Conservation (phyloP, 2,113 vertebrate species). For the Castor canadensis region DNA sequence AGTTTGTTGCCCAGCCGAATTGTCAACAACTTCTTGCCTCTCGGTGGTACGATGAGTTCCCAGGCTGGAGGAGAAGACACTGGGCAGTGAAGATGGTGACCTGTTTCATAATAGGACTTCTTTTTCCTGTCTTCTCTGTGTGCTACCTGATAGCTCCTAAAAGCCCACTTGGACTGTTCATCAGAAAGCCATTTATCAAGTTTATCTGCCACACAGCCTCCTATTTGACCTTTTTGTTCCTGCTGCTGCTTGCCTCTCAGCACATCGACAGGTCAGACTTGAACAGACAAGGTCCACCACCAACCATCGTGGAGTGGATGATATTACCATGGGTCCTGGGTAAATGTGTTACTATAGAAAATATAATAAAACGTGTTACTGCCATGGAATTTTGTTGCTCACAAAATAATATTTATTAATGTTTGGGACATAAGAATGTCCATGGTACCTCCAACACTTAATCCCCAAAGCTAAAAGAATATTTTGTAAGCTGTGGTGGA, state of each 20-base stretch:
- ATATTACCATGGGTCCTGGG: slow-evolving; percentile 99
- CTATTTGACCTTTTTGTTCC: slow-evolving; percentile 97
- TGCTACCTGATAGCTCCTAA: slow-evolving; percentile 96
- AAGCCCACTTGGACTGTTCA: slow-evolving; percentile 94
- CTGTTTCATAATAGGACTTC: slow-evolving; percentile 94
- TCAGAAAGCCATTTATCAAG: slow-evolving; percentile 99
- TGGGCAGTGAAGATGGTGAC: slow-evolving; percentile 96
- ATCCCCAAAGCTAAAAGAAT: not conserved
- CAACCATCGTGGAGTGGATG: slow-evolving; percentile 97
- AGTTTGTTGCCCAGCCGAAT: slow-evolving; percentile 99
- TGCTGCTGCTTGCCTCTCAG: slow-evolving; percentile 96
- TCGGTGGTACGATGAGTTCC: slow-evolving; percentile 98
- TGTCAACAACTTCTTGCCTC: slow-evolving; percentile 98
- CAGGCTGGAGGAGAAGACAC: slow-evolving; percentile 96
- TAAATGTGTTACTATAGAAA: slow-evolving; percentile 91
- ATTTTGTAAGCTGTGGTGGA: not conserved
- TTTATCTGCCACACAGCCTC: slow-evolving; percentile 99
- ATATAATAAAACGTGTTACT: slow-evolving; percentile 78
- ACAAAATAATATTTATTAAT: slow-evolving; percentile 29
- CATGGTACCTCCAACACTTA: not conserved
- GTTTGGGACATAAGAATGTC: not conserved
- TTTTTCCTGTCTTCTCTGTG: slow-evolving; percentile 94
- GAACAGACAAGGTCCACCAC: slow-evolving; percentile 90
- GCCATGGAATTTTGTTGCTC: slow-evolving; percentile 51
- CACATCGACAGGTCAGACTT: slow-evolving; percentile 89